Evolutionary conservation across 1,140 invertebrate genomes (phyloP), one percentile per base, ranked within the genome.

Genomic region (Helicoverpa zea): DNA sequence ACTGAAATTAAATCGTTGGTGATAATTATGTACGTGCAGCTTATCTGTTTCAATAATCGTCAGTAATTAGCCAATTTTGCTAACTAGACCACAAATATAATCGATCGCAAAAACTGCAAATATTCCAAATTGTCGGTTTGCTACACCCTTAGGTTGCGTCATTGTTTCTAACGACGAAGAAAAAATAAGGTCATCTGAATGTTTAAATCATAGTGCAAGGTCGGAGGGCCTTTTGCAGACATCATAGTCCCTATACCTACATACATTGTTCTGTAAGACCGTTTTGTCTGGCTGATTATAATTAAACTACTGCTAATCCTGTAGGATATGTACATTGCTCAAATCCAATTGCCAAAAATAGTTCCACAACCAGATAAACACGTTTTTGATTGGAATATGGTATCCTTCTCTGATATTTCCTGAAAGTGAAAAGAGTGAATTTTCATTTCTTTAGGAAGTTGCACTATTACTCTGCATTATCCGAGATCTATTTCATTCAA

Each of bases 31-130:
- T 72, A 51, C 68, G 49, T 30, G 14, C n/a, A 52, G 58, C 49
- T 49, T 73, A 64, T 56, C 35, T 61, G 29, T 66, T 63, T 75
- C 52, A 35, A 49, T 81, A 51, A 74, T 72, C 59, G 35, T 43
- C 18, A 47, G 56, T 70, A 68, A 80, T 80, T 72, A 72, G 66
- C 43, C 54, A 80, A 80, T 61, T 59, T 72, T 49, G 52, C 18
- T 72, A 77, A 77, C 75, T 66, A 77, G 75, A 64, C 75, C 75
- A 77, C 47, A 30, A 59, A 77, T 49, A 68, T 64, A 66, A 66
- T 72, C 18, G 68, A 54, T 52, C 49, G 68, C 29, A 72, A 72
- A 51, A 72, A 54, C 23, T 54, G 30, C 14, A 72, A 51, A 51
- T 72, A 72, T 72, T 29, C 68, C n/a, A 30, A 72, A 54, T 72